Evolutionary conservation across 2,113 vertebrate genomes (phyloP), one percentile per base, ranked within the genome.

Genomic region (Rhipidura dahli): DNA sequence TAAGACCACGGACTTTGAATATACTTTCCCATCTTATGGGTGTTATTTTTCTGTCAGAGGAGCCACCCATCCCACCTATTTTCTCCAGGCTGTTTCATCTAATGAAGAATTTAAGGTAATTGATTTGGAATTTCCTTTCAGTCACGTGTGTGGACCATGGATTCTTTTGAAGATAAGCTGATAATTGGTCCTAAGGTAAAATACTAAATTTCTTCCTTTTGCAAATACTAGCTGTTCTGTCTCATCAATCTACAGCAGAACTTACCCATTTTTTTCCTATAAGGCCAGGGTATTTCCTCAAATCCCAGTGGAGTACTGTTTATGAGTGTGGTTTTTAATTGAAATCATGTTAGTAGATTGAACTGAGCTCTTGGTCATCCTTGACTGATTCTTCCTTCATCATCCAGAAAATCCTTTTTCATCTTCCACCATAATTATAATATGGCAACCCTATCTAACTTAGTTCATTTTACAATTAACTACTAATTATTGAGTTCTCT

Each of bases 331-430:
- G 68, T 78, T 95, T 71, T 40, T 95, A 96, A 90, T 89, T 83
- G 56, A 21, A 80, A 11, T 84, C 77, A 60, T 60, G 44, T 30
- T 80, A 81, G 15, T 37, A 91, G 51, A 94, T 56, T 75, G 72
- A 94, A 82, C 69, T 60, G 64, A 93, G 51, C 27, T 75, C 35
- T 90, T 91, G 86, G 89, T 93, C 86, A 94, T 83, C 86, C 91
- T 94, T 93, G 80, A 90, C 64, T 89, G 89, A 92, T 59, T 71
- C 31, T 78, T 77, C 72, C 50, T 90, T 93, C 65, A 87, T 78
- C 93, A 89, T 66, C 30, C 37, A 75, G 72, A 87, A 90, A 90
- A 92, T 65, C 31, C 30, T 78, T 73, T 89, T 75, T 78, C 65
- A 71, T 93, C 72, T 92, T 84, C 40, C 28, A 72, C 49, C 6